Evolutionary conservation across 2,888 invertebrate species (phyloP), one percentile per base, ranked within the genome.

Genomic region (Desoria tigrina): DNA sequence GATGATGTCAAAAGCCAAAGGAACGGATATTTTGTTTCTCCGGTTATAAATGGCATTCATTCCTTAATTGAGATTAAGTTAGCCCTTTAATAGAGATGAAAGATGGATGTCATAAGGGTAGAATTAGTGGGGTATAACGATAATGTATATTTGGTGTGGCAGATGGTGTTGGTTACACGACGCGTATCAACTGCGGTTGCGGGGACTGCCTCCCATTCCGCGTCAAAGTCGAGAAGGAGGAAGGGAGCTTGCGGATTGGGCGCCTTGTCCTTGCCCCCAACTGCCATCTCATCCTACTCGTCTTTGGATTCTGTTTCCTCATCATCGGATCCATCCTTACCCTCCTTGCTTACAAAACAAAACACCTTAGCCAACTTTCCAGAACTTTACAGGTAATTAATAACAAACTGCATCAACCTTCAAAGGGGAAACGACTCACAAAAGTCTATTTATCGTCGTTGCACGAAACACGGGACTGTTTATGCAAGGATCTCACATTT

Each of bases 251-350:
- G 14, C 56, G 71, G 56, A 75, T 75, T 37, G 73, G 75, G 27
- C 68, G 72, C 16, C 54, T 74, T n/a, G 66, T 71, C 6, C 45
- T 75, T 18, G 75, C 75, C 28, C 58, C 69, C 14, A 71, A 75
- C 62, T 75, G 75, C 59, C 72, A 75, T 50, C 65, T 71, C 28
- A 69, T 73, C 32, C 67, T 75, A 32, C 55, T 75, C 26, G 71
- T 74, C 37, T 75, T 75, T 55, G 73, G 75, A 7, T 74, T 75
- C 60, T 75, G 72, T 54, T 75, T 75, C 49, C 68, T 75, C n/a
- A 63, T 74, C 9, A 73, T 73, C 18, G 75, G 75, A 28, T 66
- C 70, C 21, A 69, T 74, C 3, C 65, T 75, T 1, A 75, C 75
- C 1, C 62, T 71, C 1, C 51, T 75, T 1, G 72, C 75, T 0